A percentile compares a stretch with the other conserved stretches of the same genome.
Conservation (phyloP, 2,797 vertebrate genomes). For the Chelon labrosus region DNA sequence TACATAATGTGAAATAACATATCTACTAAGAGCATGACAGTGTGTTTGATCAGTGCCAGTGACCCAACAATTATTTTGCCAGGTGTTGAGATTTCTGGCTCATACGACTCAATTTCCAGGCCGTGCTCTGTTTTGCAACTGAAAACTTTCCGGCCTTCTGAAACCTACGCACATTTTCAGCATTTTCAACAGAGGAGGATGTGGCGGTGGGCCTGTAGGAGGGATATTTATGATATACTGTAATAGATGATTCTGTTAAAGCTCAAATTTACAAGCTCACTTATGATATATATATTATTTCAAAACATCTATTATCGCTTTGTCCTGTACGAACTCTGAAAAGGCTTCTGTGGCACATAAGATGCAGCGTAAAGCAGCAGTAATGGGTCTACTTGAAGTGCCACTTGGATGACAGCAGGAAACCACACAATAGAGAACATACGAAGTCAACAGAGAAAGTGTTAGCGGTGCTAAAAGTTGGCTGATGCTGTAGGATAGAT, state of each 20-base stretch:
- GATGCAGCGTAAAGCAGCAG: conserved; percentile 1
- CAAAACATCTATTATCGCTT: no score
- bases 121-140: conserved; percentile 22
- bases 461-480: background rate
- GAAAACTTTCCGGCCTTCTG: conserved; percentile 40
- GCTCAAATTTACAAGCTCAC: conserved; percentile 4
- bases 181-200: conserved; percentile 41
- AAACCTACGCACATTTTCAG: conserved; percentile 53
- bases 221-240: conserved; percentile 8
- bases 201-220: background rate
- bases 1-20: background rate
- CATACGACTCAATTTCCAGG: conserved; percentile 51
- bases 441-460: background rate
- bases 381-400: background rate
- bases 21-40: conserved; percentile 23
- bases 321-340: background rate
- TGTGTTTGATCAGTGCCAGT: conserved; percentile 23
- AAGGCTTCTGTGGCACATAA: background rate
- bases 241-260: background rate
- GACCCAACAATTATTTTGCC: conserved; percentile 56
- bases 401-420: conserved; percentile 9
- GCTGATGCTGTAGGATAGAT: background rate
- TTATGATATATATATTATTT: no score
- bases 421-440: background rate
- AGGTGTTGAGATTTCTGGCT: conserved; percentile 56